A percentile compares a stretch with the other conserved stretches of the same genome.
Conservation (phyloP, 2,113 vertebrate genomes). For the Sinocyclocheilus maitianheensis region DNA sequence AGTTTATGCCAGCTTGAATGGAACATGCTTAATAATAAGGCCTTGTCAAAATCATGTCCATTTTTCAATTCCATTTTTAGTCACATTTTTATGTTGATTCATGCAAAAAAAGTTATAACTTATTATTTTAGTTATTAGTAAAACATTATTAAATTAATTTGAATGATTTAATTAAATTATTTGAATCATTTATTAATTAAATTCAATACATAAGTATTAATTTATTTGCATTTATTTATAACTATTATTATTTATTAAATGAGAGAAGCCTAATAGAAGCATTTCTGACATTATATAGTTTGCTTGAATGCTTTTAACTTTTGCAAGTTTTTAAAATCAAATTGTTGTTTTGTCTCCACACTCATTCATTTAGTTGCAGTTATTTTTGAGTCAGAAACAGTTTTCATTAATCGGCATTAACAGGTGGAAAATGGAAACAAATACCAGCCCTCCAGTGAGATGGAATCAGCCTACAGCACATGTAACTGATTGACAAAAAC, state of each 20-base stretch:
- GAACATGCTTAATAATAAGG: too few species aligned
- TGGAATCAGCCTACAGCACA: neutral
- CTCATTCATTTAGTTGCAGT: neutral
- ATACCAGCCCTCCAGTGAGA: neutral
- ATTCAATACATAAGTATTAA: too few species aligned
- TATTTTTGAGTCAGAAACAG: neutral
- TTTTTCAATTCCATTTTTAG: neutral
- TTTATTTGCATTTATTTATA: too few species aligned
- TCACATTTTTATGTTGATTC: too few species aligned
- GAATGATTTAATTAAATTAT: too few species aligned
- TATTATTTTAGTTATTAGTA: too few species aligned
- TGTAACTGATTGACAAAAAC: conserved; percentile 36
- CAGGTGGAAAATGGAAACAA: neutral
- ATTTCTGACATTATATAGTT: neutral
- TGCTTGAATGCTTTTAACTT: neutral
- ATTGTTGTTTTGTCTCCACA: neutral
- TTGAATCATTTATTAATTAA: too few species aligned
- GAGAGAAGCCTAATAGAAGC: neutral
- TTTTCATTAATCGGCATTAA: neutral
- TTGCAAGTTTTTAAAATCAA: neutral
- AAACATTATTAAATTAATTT: too few species aligned
- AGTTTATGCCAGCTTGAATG: too few species aligned
- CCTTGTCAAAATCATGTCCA: too few species aligned
- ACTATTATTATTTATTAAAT: too few species aligned
- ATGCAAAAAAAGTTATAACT: too few species aligned